These are phyloP conservation scores for Pristionchus fissidentatus DNA, from an alignment of 2,888 invertebrate species.

Conservation along the genomic window DNA sequence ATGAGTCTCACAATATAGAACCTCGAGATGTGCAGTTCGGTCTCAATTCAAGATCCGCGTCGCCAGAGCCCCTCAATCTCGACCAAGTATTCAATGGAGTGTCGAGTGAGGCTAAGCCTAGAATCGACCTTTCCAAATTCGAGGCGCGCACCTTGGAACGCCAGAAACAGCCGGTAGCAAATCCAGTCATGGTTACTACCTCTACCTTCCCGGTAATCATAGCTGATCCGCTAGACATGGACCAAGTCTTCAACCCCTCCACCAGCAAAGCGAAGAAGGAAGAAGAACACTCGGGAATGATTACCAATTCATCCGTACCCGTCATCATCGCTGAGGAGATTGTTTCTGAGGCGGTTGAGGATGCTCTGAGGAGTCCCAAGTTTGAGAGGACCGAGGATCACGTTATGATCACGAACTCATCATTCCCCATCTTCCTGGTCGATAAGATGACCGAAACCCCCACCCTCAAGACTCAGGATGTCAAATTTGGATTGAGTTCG, in stretches of 20 bases:
- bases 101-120: neutral
- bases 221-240: slow-evolving; percentile 32
- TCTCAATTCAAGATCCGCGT: neutral
- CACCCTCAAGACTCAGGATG: neutral
- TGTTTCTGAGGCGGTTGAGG: neutral
- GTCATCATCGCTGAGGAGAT: slow-evolving; percentile 26
- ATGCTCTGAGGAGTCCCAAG: neutral
- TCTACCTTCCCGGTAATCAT: neutral
- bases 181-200: neutral
- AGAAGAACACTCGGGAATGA: neutral
- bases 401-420: slow-evolving; percentile 8
- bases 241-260: slow-evolving; percentile 30
- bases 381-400: neutral
- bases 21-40: neutral
- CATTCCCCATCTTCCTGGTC: neutral
- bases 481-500: neutral
- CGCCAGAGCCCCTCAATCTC: neutral
- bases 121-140: slow-evolving; percentile 30
- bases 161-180: neutral
- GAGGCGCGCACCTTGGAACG: neutral
- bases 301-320: slow-evolving; percentile 4
- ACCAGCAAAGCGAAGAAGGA: neutral
- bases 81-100: slow-evolving; percentile 12
- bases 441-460: neutral
- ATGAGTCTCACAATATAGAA: neutral